Percentiles rank a stretch among this genome's conserved stretches.
Evolutionary conservation across 2,113 vertebrate species (phyloP).

Genomic region (Mus musculus): GRCm39 chr16:85165501-85166000

Average conservation of each 20-base stretch:
- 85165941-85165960: too few relatives aligned
- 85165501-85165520: not conserved
- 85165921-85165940: too few relatives aligned
- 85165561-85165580: not conserved
- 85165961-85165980: too few relatives aligned
- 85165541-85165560: constrained; percentile 14
- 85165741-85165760: not conserved
- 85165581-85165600: not conserved
- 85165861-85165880: too few relatives aligned
- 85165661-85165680: not conserved
- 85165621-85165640: not conserved
- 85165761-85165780: not conserved
- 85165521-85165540: constrained; percentile 8
- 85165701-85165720: not conserved
- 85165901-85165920: too few relatives aligned
- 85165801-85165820: not conserved
- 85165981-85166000: too few relatives aligned
- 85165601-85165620: not conserved
- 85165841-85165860: too few relatives aligned
- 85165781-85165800: not conserved
- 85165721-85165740: not conserved
- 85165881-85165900: too few relatives aligned
- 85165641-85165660: not conserved
- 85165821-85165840: not conserved
- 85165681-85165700: not conserved